Conservation (phyloP, 2,797 vertebrate genomes). For the Choloepus didactylus region DNA sequence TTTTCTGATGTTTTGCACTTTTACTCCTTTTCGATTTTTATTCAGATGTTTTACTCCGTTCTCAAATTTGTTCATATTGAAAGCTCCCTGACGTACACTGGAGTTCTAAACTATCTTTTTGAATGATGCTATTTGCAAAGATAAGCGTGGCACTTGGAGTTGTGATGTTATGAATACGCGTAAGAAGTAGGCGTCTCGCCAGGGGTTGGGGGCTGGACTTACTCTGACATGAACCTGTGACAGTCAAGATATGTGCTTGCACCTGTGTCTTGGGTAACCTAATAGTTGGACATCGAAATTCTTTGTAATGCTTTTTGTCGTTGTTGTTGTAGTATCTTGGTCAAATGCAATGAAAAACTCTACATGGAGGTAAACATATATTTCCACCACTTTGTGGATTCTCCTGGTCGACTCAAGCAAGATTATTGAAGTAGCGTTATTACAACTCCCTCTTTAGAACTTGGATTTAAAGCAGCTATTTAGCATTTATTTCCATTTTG, state of each 20-base stretch:
- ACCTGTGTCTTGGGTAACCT: neutral
- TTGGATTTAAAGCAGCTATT: constrained; percentile 9
- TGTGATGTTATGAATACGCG: neutral
- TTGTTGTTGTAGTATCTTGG: neutral
- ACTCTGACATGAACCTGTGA: neutral
- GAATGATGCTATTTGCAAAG: constrained; percentile 36
- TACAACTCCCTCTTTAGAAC: neutral
- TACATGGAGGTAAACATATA: neutral
- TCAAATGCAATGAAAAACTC: neutral
- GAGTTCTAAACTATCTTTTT: neutral
- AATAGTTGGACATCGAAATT: neutral
- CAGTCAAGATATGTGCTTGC: neutral
- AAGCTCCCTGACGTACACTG: neutral
- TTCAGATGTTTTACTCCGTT: neutral
- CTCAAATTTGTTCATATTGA: neutral
- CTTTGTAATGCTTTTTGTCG: neutral
- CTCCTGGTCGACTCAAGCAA: neutral
- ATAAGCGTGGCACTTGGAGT: neutral
- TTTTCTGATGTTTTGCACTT: neutral
- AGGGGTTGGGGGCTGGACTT: neutral
- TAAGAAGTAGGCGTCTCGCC: neutral
- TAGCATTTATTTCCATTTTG: constrained; percentile 27
- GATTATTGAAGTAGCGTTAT: neutral
- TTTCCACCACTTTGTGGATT: neutral
- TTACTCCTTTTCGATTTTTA: neutral